phyloP scores from a whole-genome alignment of 2,888 invertebrate genomes.

The Hypolimnas misippus region DNA sequence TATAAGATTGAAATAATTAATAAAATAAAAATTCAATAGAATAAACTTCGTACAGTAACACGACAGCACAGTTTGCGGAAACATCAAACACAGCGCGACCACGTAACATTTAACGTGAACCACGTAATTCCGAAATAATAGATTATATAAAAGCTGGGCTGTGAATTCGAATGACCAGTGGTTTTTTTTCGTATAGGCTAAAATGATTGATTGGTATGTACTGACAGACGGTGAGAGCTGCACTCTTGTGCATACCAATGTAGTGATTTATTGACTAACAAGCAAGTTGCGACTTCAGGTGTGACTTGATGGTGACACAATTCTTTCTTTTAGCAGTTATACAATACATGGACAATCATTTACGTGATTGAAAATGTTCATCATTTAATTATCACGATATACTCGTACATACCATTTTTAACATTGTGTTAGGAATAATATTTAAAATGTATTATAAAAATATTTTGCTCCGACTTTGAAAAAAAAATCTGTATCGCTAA shows the following conservation, averaged over 20 bases:
- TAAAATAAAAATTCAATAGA: no score
- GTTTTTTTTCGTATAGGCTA: constrained; percentile 46
- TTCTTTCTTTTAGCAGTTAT: constrained; percentile 5
- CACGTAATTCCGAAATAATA: constrained; percentile 37
- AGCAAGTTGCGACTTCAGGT: constrained; percentile 22
- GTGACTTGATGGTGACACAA: constrained; percentile 8
- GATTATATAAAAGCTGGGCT: constrained; percentile 47
- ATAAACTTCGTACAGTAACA: no score
- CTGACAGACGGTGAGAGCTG: constrained; percentile 56
- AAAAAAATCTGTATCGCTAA: no score
- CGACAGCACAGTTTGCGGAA: not conserved
- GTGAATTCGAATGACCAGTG: constrained; percentile 36
- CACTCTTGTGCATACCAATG: constrained; percentile 49
- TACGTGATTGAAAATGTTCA: not conserved
- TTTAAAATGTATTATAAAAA: no score
- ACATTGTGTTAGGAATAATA: no score
- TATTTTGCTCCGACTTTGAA: no score
- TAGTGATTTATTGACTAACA: constrained; percentile 41
- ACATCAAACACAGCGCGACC: constrained; percentile 20
- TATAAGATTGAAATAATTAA: no score
- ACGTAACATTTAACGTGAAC: constrained; percentile 28
- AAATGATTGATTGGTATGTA: constrained; percentile 59
- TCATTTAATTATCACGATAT: no score
- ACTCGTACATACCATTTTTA: no score
- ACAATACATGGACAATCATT: not conserved